Base-by-base conservation (phyloP, 2,888 invertebrate genomes). In the Bellardia bayeri region DNA sequence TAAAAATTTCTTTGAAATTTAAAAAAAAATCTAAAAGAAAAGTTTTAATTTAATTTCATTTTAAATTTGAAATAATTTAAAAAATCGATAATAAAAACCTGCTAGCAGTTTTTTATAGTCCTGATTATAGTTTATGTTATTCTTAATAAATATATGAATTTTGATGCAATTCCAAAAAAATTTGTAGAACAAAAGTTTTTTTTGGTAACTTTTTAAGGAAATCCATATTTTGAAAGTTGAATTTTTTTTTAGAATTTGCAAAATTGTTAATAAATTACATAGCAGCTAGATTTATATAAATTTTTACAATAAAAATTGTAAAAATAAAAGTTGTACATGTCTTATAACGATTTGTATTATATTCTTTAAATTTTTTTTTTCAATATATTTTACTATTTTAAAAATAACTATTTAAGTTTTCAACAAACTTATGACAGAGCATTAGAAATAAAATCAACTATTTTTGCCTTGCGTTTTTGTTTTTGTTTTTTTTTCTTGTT, bases 371-470 rank as follows among this genome's bases (percentile, higher is more conserved):
- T 54, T 37, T 49, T 54, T 33, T n/a, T 33, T 64, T 42, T 76
- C 54, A 64, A 40, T 79, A 75, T 76, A 82, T 82, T 88, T 72
- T n/a, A 58, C 75, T 79, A 76, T 74, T 82, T 74, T 69, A 85
- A 69, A 63, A 85, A 42, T 81, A 68, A 42, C 33, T 74, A 63
- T 66, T 74, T 33, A 45, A 71, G 49, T 87, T 68, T 54, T 78
- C 13, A 76, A 63, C 45, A 78, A 78, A 83, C 64, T 71, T 78
- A 78, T 54, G 64, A 42, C 75, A 61, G 42, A 75, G n/a, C 45
- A 40, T 76, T 30, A 45, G 14, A 56, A 78, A 69, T 16, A 42
- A 71, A 85, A 72, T 71, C 13, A 76, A 64, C 72, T 58, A 76
- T 56, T 66, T 66, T 85, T 75, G 79, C 72, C 56, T 84, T 81